phyloP scores from a whole-genome alignment of 2,113 vertebrate genomes.

The Chlorodrepanis virens region DNA sequence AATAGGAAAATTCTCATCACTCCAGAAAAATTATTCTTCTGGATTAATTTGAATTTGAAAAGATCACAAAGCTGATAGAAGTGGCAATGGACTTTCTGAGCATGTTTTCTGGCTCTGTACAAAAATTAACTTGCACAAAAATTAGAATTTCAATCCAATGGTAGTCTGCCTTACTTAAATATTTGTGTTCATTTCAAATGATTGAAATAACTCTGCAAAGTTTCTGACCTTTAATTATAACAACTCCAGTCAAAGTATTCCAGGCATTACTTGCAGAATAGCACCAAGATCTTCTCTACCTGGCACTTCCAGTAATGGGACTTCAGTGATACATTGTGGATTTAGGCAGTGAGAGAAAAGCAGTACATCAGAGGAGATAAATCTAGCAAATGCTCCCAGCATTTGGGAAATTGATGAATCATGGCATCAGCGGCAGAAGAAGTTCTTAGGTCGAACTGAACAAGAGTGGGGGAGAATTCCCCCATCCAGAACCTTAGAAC shows the following conservation, averaged over 20 bases:
- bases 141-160: not conserved
- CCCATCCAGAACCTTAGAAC: not conserved
- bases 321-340: not conserved
- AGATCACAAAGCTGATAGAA: not conserved
- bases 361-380: not conserved
- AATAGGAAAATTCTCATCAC: not conserved
- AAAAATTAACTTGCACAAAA: not conserved
- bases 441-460: not conserved
- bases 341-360: not conserved
- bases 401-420: not conserved
- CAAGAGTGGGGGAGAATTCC: not conserved
- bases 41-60: conserved; percentile 16
- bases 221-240: not conserved
- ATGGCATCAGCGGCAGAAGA: not conserved
- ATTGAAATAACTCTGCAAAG: not conserved
- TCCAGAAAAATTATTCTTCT: not conserved
- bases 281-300: not conserved
- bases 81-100: not conserved
- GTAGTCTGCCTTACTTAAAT: not conserved
- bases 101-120: not conserved
- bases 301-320: not conserved
- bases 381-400: not conserved
- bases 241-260: not conserved
- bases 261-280: not conserved
- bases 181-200: not conserved